These are phyloP conservation scores for Trididemnum clinides DNA, from an alignment of 23 tunicate genomes.

Conservation along the genomic window DNA sequence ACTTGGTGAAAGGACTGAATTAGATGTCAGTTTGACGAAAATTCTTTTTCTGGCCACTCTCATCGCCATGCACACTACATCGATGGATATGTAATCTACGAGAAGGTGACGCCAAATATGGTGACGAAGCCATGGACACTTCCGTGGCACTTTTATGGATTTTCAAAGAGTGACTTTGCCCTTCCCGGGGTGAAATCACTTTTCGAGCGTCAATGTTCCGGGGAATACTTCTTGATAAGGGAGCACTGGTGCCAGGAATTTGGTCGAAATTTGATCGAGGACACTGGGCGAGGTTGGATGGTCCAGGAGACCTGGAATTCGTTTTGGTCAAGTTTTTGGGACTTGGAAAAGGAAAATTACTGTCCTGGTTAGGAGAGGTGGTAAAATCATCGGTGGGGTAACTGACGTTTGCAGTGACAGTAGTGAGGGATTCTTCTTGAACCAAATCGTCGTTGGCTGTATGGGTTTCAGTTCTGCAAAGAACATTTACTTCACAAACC, in stretches of 20 bases:
- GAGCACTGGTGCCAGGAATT: not conserved
- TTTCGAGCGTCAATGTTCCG: not conserved
- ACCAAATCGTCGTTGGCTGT: not conserved
- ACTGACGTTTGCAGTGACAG: not conserved
- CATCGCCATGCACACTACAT: too few relatives aligned
- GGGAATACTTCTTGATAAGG: not conserved
- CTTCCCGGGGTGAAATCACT: not conserved
- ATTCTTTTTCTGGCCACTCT: too few relatives aligned
- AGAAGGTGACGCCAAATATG: too few relatives aligned
- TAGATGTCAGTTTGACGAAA: too few relatives aligned
- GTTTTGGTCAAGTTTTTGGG: slow-evolving; percentile 1
- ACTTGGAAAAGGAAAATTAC: not conserved
- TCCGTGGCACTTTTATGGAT: not conserved
- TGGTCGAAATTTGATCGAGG: not conserved
- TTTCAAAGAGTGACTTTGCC: not conserved
- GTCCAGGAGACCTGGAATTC: not conserved
- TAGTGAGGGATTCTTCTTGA: not conserved
- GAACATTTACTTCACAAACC: too few relatives aligned
- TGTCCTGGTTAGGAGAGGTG: not conserved
- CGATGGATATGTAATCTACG: too few relatives aligned
- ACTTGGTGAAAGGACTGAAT: too few relatives aligned
- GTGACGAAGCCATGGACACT: too few relatives aligned
- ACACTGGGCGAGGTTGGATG: not conserved
- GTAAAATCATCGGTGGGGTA: not conserved
- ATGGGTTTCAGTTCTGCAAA: not conserved